Conservation (phyloP, 2,113 vertebrate species). For the Brachirus orientalis region DNA sequence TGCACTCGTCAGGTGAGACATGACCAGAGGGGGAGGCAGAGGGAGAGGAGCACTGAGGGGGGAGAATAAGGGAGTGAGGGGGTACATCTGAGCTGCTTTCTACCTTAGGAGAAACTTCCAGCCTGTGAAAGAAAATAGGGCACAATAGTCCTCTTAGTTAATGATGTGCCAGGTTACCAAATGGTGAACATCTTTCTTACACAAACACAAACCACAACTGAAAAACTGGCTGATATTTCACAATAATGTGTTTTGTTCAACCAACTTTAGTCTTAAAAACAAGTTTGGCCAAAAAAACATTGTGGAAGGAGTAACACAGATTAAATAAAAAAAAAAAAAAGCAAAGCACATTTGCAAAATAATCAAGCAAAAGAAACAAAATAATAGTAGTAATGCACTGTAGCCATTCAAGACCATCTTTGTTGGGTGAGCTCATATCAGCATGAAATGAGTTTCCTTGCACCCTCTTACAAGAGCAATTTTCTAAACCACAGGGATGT, state of each 20-base stretch:
- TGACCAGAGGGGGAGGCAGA: slow-evolving; percentile 74
- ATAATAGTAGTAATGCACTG: slow-evolving; percentile 27
- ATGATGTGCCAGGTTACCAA: slow-evolving; percentile 73
- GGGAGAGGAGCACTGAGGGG: slow-evolving; percentile 71
- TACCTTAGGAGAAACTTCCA: slow-evolving; percentile 98
- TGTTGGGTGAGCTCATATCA: slow-evolving; percentile 45
- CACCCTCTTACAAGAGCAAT: slow-evolving; percentile 1
- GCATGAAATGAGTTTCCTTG: slow-evolving; percentile 36
- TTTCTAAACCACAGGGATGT: slow-evolving; percentile 23
- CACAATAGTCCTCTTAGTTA: slow-evolving; percentile 94
- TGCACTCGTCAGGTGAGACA: slow-evolving; percentile 61
- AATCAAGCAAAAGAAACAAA: slow-evolving; percentile 61
- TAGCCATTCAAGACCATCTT: slow-evolving; percentile 49
- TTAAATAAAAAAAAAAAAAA: slow-evolving; percentile 28
- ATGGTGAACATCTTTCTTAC: slow-evolving; percentile 60
- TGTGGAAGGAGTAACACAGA: slow-evolving; percentile 52
- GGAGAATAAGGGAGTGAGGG: slow-evolving; percentile 77
- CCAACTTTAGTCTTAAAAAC: slow-evolving; percentile 23
- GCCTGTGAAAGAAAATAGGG: slow-evolving; percentile 95
- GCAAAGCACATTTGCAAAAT: slow-evolving; percentile 65
- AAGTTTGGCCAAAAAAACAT: slow-evolving; percentile 36
- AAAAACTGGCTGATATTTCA: slow-evolving; percentile 30
- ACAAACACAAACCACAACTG: slow-evolving; percentile 58
- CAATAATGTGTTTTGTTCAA: slow-evolving; percentile 10
- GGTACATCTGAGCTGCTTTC: slow-evolving; percentile 92